A percentile compares a stretch with the other conserved stretches of the same genome.
Conservation (phyloP, 2,888 invertebrate species). For the Schizaphis graminum region DNA sequence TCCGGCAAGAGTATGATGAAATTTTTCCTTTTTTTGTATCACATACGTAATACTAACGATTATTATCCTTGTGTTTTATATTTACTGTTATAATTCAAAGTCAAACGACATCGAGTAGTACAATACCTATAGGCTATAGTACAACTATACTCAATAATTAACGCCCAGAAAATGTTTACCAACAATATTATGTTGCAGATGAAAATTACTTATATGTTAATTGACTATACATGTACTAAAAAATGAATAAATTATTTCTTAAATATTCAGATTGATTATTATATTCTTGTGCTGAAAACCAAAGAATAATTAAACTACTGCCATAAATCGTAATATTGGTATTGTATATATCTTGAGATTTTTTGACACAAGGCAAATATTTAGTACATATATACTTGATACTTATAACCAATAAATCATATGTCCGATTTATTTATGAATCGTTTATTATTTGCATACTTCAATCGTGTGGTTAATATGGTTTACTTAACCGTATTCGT, state of each 20-base stretch:
- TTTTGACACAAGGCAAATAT: neutral
- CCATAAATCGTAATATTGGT: neutral
- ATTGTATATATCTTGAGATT: neutral
- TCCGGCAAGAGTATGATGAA: slow-evolving; percentile 50
- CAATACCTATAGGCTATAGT: neutral
- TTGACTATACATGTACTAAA: neutral
- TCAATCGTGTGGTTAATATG: neutral
- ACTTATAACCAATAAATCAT: neutral
- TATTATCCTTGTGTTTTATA: slow-evolving; percentile 21
- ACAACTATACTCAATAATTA: neutral
- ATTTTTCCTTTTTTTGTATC: slow-evolving; percentile 33
- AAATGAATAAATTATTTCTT: neutral
- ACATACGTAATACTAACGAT: neutral
- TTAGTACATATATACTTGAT: neutral
- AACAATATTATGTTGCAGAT: neutral
- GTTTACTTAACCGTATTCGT: neutral
- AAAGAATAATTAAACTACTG: neutral
- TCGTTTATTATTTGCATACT: neutral
- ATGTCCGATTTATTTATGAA: neutral
- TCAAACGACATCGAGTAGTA: neutral
- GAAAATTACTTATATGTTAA: neutral
- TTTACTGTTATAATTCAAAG: slow-evolving; percentile 21
- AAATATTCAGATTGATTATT: neutral
- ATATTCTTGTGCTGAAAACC: neutral
- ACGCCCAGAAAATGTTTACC: neutral